These are phyloP conservation scores for Frankliniella fusca DNA, from an alignment of 2,888 invertebrate genomes.

Conservation along the genomic window DNA sequence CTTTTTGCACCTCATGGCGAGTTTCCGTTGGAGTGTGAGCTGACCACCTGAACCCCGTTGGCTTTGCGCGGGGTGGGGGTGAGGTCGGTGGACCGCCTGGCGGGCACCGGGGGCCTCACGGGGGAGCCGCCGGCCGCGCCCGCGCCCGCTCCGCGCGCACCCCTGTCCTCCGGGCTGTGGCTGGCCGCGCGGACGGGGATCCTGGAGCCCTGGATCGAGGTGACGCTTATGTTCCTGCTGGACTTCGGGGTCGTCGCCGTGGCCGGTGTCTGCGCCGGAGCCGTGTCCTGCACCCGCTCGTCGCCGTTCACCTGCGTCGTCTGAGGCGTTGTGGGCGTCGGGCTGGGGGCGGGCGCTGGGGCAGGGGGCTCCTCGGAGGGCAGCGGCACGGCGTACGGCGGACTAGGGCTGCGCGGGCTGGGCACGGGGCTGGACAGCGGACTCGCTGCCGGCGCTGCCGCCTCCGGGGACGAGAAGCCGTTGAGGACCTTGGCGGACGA, in stretches of 20 bases:
- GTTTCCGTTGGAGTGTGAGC: neutral
- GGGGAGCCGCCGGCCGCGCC: neutral
- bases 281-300: neutral
- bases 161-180: neutral
- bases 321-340: neutral
- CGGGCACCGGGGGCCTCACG: neutral
- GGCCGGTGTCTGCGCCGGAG: neutral
- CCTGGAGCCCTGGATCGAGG: neutral
- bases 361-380: neutral
- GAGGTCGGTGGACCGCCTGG: neutral
- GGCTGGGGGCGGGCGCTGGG: neutral
- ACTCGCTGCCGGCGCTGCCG: neutral
- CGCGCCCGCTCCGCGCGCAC: neutral
- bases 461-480: slow-evolving; percentile 2
- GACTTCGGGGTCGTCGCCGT: neutral
- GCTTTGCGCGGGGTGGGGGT: neutral
- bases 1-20: neutral
- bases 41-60: neutral
- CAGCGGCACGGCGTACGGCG: neutral
- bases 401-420: neutral
- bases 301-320: neutral
- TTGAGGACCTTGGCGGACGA: neutral
- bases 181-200: slow-evolving; percentile 6
- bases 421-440: too few species aligned
- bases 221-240: neutral